phyloP scores from a whole-genome alignment of 1,140 invertebrate species.

The Nephila pilipes region DNA sequence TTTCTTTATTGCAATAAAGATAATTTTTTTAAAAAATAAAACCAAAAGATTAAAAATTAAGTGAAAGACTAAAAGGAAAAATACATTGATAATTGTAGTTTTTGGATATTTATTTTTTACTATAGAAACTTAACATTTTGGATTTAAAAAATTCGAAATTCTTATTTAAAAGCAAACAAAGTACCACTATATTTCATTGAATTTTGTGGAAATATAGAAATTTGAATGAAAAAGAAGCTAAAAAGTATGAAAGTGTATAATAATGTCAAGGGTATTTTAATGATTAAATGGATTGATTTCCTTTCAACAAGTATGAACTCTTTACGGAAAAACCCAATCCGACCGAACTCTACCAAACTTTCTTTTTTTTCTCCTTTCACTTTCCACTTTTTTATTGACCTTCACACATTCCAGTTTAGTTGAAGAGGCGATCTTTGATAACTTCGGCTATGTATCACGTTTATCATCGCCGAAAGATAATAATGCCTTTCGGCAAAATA shows the following conservation, averaged over 20 bases:
- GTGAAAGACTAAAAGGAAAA: too few relatives aligned
- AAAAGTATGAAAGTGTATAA: not conserved
- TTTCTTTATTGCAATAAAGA: too few relatives aligned
- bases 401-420: not conserved
- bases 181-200: too few relatives aligned
- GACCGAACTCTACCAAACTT: not conserved
- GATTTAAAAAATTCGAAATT: too few relatives aligned
- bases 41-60: too few relatives aligned
- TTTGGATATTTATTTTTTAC: too few relatives aligned
- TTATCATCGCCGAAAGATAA: not conserved
- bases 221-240: too few relatives aligned
- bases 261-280: not conserved
- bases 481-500: not conserved
- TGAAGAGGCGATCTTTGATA: not conserved
- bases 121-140: too few relatives aligned
- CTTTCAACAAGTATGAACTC: not conserved
- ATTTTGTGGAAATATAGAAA: too few relatives aligned
- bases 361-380: not conserved
- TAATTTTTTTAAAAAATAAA: too few relatives aligned
- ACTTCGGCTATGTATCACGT: not conserved
- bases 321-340: not conserved
- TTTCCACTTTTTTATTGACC: not conserved
- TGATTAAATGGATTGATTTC: not conserved
- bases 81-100: too few relatives aligned
- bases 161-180: too few relatives aligned